Evolutionary conservation across 2,113 vertebrate genomes (phyloP).

Genomic region (Pongo abelii): DNA sequence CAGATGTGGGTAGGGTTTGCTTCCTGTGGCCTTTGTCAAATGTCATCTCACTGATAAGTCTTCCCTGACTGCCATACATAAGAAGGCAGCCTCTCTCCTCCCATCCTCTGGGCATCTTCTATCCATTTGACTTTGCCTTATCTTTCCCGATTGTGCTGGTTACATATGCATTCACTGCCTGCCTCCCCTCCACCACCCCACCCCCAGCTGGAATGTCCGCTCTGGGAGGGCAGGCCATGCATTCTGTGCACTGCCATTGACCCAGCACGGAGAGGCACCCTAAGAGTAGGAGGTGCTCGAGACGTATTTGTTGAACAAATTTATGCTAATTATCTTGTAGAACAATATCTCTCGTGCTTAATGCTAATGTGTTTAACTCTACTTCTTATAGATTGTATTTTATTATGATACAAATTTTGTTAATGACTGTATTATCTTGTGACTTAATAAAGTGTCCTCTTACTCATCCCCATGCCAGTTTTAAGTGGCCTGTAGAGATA

Average conservation of each 20-base stretch:
- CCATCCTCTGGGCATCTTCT: too few relatives aligned
- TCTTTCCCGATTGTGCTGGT: neutral
- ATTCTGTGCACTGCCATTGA: neutral
- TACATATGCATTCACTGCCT: neutral
- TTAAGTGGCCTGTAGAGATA: slow-evolving; percentile 4
- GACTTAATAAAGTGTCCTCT: slow-evolving; percentile 10
- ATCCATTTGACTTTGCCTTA: neutral
- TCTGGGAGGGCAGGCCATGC: neutral
- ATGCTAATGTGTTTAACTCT: neutral
- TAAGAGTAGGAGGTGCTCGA: neutral
- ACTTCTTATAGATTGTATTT: neutral
- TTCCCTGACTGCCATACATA: neutral
- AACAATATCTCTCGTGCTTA: neutral
- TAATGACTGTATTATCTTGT: neutral
- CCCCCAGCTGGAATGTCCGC: neutral
- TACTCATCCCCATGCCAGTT: neutral
- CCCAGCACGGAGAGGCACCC: neutral
- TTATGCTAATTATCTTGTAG: slow-evolving; percentile 45
- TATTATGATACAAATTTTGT: slow-evolving; percentile 15
- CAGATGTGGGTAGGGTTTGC: neutral
- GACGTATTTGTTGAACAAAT: neutral
- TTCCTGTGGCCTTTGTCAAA: neutral
- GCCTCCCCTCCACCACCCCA: neutral
- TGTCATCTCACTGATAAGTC: neutral
- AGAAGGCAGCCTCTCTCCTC: neutral